Base-by-base conservation (phyloP, 92 coral and sea anemone species). In the Isaurus tuberculatus region DNA sequence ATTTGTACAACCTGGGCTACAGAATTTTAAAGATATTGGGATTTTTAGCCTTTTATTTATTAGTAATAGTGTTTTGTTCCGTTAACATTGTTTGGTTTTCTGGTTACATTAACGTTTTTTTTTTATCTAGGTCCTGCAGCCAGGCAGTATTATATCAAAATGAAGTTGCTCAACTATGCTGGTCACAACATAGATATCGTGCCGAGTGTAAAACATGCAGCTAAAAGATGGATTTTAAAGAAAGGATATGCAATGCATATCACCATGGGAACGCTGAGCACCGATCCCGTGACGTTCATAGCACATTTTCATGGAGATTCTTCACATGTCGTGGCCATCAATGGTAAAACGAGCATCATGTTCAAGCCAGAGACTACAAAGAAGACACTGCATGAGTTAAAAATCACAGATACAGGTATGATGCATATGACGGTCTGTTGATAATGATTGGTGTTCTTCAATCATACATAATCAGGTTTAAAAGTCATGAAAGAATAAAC, bases 221-320 rank as follows among this genome's bases (percentile, higher is more conserved):
- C 74, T 37, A 30, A 87, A n/a, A 87, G 87, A 7, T 83, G 91
- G 91, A 64, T 64, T 22, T 91, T 95, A 17, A 95, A 90, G 81
- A 87, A 92, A 34, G 82, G 82, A 40, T 85, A 74, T 29, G 86
- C 88, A 88, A 90, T 94, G 88, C 68, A 27, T 9, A 83, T 95
- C 42, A 89, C 88, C 30, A 91, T 91, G 83, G 94, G 95, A 65
- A 88, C 93, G 43, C 68, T 83, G 14, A 85, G 87, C 36, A 86
- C 88, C n/a, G 80, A 55, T 40, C 90, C 98, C 1, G 58, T 95
- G 27, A 85, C 80, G 20, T 77, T 91, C 31, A 70, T 74, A 9
- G 98, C 88, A 1, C 19, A 65, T 2, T 83, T 81, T 61, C 85
- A 66, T 2, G 81, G 86, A 30, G 67, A 83, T 42, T 23, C 83